These are phyloP conservation scores for Motacilla tschutschensis DNA, from an alignment of 2,113 vertebrate species.

Conservation along the genomic window DNA sequence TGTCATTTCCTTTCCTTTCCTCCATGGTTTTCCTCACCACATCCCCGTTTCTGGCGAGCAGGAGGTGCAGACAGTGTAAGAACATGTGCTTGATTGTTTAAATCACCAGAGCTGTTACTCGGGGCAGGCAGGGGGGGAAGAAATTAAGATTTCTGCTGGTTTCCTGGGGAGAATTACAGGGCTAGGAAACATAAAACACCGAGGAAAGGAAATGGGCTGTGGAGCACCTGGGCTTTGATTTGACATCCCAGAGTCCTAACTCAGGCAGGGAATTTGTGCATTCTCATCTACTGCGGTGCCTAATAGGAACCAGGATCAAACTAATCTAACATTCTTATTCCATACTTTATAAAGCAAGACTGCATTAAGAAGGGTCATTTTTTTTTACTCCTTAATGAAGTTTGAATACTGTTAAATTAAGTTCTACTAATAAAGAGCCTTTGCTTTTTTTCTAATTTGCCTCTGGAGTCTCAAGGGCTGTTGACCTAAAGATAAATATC, in stretches of 20 bases:
- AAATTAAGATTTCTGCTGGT: constrained; percentile 53
- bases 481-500: constrained; percentile 28
- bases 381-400: constrained; percentile 17
- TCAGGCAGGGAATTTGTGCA: constrained; percentile 11
- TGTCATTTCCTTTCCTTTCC: constrained; percentile 58
- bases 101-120: constrained; percentile 42
- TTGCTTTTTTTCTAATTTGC: neutral
- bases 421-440: constrained; percentile 30
- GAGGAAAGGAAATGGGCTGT: constrained; percentile 53
- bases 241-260: constrained; percentile 21
- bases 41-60: constrained; percentile 46
- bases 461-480: constrained; percentile 26
- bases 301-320: constrained; percentile 42
- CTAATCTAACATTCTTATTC: constrained; percentile 39
- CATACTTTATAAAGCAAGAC: constrained; percentile 35
- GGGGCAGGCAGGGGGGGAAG: neutral
- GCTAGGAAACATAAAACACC: constrained; percentile 59
- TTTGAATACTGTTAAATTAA: constrained; percentile 50
- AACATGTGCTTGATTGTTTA: constrained; percentile 49
- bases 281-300: constrained; percentile 29
- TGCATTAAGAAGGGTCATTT: constrained; percentile 4
- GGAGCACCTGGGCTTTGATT: constrained; percentile 64
- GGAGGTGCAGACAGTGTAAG: constrained; percentile 47
- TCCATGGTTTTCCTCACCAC: constrained; percentile 43
- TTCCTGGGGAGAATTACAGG: constrained; percentile 59